Percentiles rank a stretch among this genome's conserved stretches.
These are phyloP conservation scores for Gambelia wislizenii DNA, from an alignment of 2,797 vertebrate species.

Conservation along the genomic window DNA sequence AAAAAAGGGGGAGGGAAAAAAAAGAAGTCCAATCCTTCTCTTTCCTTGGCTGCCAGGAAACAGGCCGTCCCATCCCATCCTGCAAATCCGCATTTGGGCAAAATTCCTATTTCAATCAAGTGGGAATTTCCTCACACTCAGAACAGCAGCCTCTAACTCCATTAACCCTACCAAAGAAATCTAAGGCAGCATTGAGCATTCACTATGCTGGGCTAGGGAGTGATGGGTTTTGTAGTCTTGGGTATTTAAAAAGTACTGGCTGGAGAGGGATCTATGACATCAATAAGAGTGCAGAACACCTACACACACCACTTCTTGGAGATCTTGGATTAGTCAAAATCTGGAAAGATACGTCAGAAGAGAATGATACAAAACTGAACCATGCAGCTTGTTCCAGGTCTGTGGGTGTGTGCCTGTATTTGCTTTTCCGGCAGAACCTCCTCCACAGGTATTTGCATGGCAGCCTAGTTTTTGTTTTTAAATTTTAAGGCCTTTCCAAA, in stretches of 20 bases:
- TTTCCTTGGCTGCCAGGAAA: conserved; percentile 38
- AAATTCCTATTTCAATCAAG: conserved; percentile 40
- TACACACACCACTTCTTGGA: not conserved
- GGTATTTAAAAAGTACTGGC: too few species aligned
- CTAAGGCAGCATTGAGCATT: not conserved
- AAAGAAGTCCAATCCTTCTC: not conserved
- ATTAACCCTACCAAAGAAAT: not conserved
- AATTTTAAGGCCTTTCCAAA: not conserved
- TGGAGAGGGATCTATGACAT: not conserved
- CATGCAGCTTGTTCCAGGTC: not conserved
- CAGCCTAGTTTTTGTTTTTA: not conserved
- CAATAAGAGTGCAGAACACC: not conserved
- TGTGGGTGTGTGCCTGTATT: not conserved
- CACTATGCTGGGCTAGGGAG: not conserved
- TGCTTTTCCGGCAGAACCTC: not conserved
- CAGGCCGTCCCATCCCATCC: conserved; percentile 31
- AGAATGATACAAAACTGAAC: not conserved
- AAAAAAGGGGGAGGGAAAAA: not conserved
- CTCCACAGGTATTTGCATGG: not conserved
- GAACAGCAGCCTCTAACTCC: not conserved
- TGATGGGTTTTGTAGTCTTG: not conserved
- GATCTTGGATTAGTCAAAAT: not conserved
- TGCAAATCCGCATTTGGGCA: conserved; percentile 31
- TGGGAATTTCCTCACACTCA: conserved; percentile 35
- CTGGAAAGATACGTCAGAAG: not conserved